Evolutionary conservation across 2,888 invertebrate species (phyloP).

Genomic region (Cistogaster globosa): DNA sequence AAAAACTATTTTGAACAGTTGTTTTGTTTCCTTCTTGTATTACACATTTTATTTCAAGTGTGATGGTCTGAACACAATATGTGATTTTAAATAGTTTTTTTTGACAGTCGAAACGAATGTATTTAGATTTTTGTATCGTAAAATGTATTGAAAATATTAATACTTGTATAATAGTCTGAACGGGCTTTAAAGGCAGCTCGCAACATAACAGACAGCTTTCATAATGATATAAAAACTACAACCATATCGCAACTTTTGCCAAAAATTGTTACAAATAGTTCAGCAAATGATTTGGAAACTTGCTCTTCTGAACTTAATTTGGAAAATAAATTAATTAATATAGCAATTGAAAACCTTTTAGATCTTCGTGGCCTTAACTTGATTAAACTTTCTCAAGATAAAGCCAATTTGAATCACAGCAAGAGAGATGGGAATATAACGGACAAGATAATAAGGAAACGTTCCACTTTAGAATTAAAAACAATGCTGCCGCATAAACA

Average conservation of each 20-base stretch:
- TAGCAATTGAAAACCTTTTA: slow-evolving; percentile 6
- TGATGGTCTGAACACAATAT: too few relatives aligned
- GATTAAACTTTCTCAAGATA: background rate
- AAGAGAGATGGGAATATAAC: background rate
- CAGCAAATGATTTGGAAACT: background rate
- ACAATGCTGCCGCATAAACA: background rate
- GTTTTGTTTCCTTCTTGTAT: too few relatives aligned
- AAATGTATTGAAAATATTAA: too few relatives aligned
- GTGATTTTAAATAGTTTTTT: too few relatives aligned
- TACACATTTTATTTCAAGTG: too few relatives aligned
- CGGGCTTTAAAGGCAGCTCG: too few relatives aligned
- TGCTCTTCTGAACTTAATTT: slow-evolving; percentile 1
- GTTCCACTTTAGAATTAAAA: background rate
- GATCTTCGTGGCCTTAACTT: background rate
- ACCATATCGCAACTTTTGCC: slow-evolving; percentile 5
- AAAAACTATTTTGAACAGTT: too few relatives aligned
- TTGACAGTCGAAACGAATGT: too few relatives aligned
- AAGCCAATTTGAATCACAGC: background rate
- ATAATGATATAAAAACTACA: slow-evolving; percentile 9
- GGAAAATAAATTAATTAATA: slow-evolving; percentile 23
- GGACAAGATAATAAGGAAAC: slow-evolving; percentile 2
- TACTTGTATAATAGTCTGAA: too few relatives aligned
- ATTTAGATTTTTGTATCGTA: too few relatives aligned
- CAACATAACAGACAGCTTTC: background rate
- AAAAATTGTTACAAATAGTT: background rate